Evolutionary conservation across 1,140 invertebrate species (phyloP).

Genomic region (Ceratina japonica): DNA sequence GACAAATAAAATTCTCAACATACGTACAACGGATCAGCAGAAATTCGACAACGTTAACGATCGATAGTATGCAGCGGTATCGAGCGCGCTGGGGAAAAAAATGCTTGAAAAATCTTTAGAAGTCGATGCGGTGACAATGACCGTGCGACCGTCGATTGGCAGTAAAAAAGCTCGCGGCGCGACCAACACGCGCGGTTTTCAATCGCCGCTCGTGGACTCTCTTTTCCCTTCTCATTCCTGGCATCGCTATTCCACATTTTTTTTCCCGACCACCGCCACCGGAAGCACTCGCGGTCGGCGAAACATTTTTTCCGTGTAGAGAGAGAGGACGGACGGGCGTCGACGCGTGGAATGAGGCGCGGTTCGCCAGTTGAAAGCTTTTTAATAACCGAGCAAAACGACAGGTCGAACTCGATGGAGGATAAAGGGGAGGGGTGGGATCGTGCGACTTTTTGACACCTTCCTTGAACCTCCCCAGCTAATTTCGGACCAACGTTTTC

Average conservation of each 20-base stretch:
- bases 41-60: too few relatives aligned
- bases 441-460: not conserved
- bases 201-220: too few relatives aligned
- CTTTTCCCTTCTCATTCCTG: constrained; percentile 1
- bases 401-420: constrained; percentile 38
- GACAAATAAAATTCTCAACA: too few relatives aligned
- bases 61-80: not conserved
- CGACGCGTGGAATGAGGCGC: constrained; percentile 59
- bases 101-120: constrained; percentile 49
- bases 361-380: constrained; percentile 69
- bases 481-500: not conserved
- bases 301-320: constrained; percentile 71
- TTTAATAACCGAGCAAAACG: constrained; percentile 70
- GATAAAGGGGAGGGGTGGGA: not conserved
- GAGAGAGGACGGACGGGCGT: constrained; percentile 38
- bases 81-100: constrained; percentile 16
- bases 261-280: constrained; percentile 3
- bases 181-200: constrained; percentile 43
- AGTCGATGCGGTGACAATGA: constrained; percentile 48
- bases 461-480: not conserved
- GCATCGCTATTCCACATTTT: constrained; percentile 40
- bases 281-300: constrained; percentile 64
- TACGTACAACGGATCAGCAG: too few relatives aligned
- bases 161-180: constrained; percentile 48
- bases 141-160: constrained; percentile 46